A percentile compares a stretch with the other conserved stretches of the same genome.
phyloP scores from a whole-genome alignment of 35 echinoderm and acorn worm genomes.

The Apostichopus californicus region DNA sequence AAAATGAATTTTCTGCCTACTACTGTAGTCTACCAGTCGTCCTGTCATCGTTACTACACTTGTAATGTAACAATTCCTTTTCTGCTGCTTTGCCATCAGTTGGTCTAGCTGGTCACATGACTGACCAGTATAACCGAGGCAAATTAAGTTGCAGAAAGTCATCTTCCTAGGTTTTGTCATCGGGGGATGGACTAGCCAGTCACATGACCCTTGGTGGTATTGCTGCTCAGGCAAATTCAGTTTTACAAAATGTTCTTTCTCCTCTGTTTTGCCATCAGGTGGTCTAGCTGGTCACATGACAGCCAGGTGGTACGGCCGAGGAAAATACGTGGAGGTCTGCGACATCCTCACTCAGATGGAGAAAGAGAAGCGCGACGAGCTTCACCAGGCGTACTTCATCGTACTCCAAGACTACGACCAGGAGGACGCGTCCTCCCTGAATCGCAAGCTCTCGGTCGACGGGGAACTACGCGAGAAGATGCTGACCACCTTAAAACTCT shows the following conservation, averaged over 20 bases:
- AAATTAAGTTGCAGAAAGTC: background rate
- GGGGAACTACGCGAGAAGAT: constrained; percentile 81
- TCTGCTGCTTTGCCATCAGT: constrained; percentile 29
- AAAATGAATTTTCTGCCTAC: no score
- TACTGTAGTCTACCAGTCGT: no score
- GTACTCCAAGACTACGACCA: constrained; percentile 64
- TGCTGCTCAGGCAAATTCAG: no score
- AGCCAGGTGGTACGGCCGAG: constrained; percentile 79
- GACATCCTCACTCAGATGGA: constrained; percentile 72
- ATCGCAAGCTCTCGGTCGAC: constrained; percentile 65
- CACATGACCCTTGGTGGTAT: no score
- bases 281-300: constrained; percentile 66
- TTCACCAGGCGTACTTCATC: constrained; percentile 61
- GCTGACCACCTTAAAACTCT: constrained; percentile 67
- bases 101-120: constrained; percentile 63
- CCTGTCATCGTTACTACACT: no score
- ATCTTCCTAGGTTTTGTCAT: no score
- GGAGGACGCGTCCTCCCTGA: constrained; percentile 65
- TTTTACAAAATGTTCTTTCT: no score
- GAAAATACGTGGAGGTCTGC: constrained; percentile 68
- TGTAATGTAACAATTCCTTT: no score
- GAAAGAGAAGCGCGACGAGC: constrained; percentile 70
- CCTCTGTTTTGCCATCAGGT: constrained; percentile 46
- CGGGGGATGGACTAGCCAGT: no score
- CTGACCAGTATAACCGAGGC: constrained; percentile 73